Base-by-base conservation (phyloP, 2,888 invertebrate species). In the Volucella inflata region DNA sequence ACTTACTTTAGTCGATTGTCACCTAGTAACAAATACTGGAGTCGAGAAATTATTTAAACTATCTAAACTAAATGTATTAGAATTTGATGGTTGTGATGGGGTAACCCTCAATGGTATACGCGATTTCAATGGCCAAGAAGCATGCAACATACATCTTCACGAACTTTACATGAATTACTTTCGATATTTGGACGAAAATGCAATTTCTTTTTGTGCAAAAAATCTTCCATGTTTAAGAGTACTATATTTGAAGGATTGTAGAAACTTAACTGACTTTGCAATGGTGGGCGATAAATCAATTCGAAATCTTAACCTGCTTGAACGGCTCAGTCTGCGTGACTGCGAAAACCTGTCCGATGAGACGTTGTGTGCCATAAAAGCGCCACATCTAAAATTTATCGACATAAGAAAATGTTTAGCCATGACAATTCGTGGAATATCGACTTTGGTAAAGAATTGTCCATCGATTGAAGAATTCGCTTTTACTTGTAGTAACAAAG, bases 181-280 rank as follows among this genome's bases (percentile, higher is more conserved):
- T 21, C 84, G 89, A 4, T 77, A 87, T 12, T 67, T 90, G 8
- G 89, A 89, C 2, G 88, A 89, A 60, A 40, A 65, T 2, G 87
- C 87, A 1, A 85, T 91, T 44, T 88, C 87, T 50, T 59, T 83
- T 8, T 62, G 90, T 57, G 68, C 89, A 0, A 79, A 88, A 44
- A 87, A 88, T 21, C 71, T 91, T 44, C 89, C 89, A 8, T 87
- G 89, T 38, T 75, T 91, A 10, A 88, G 88, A 6, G 87, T 88
- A 11, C 87, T 91, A 0, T 87, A 85, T 14, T 65, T 91, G 2
- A 89, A 90, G 14, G 88, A 89, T 40, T 91, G 90, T 40, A 65
- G 71, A 2, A 88, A 84, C 17, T 80, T 91, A 8, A 89, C 88
- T 1, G 89, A 90, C 46, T 72, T 65, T 0, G 89, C 88, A 0